Percentiles rank a stretch among this genome's conserved stretches.
These are phyloP conservation scores for Pristis pectinata DNA, from an alignment of 2,797 vertebrate genomes.

Conservation along the genomic window DNA sequence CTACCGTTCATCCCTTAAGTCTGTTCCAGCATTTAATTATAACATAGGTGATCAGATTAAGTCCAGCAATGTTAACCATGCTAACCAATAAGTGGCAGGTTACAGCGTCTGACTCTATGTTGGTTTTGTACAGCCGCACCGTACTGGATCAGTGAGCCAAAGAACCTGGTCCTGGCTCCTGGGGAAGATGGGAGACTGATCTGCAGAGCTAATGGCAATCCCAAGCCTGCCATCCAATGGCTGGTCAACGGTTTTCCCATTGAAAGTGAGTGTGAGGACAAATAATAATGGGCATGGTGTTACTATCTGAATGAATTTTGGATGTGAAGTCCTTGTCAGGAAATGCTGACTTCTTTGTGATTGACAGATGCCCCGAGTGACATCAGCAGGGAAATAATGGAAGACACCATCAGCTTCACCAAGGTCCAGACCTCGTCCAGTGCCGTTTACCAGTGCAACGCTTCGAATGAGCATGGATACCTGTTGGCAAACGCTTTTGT, in stretches of 20 bases:
- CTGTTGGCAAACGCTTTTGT: conserved; percentile 88
- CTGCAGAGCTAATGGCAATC: conserved; percentile 84
- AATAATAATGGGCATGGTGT: background rate
- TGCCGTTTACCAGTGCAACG: conserved; percentile 91
- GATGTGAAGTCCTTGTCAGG: background rate
- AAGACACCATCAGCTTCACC: conserved; percentile 84
- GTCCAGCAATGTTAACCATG: background rate
- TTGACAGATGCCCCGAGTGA: conserved; percentile 74
- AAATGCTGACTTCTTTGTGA: background rate
- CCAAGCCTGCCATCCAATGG: conserved; percentile 84
- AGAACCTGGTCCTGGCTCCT: conserved; percentile 83
- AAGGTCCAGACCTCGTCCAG: conserved; percentile 80
- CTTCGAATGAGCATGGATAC: conserved; percentile 88
- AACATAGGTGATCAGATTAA: background rate
- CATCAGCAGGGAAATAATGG: conserved; percentile 78
- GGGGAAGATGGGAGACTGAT: conserved; percentile 75
- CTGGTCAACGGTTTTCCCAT: conserved; percentile 80
- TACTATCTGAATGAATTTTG: background rate
- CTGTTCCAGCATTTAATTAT: background rate
- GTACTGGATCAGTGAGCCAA: conserved; percentile 84
- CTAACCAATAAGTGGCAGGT: no score
- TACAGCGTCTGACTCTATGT: background rate
- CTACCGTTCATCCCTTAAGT: background rate
- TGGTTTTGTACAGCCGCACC: conserved; percentile 70
- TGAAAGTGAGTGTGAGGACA: conserved; percentile 69